Evolutionary conservation across 2,888 invertebrate species (phyloP).

Genomic region (Scrobipalpa costella): DNA sequence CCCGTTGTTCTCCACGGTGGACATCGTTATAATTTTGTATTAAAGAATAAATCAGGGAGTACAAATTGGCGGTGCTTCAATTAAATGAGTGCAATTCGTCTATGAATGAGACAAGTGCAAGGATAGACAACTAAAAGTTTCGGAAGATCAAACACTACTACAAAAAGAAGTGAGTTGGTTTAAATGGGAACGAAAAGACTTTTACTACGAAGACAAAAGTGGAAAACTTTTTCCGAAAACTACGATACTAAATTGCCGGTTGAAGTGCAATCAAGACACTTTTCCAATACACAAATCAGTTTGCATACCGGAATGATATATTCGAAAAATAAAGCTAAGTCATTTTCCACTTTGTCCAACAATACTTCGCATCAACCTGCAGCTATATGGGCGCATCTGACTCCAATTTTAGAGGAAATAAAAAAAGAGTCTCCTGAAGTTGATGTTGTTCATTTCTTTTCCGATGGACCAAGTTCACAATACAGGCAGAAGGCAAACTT

Average conservation of each 20-base stretch:
- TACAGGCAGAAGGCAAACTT: conserved; percentile 35
- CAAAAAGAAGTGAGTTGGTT: conserved; percentile 15
- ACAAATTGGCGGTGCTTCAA: no score
- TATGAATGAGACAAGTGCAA: conserved; percentile 8
- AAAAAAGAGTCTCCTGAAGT: conserved; percentile 28
- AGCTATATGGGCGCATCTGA: conserved; percentile 34
- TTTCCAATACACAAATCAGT: conserved; percentile 32
- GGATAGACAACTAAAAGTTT: conserved; percentile 3
- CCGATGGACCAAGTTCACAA: conserved; percentile 35
- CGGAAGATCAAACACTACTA: conserved; percentile 8
- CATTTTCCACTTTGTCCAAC: conserved; percentile 34
- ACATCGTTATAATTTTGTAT: no score
- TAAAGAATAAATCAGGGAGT: no score
- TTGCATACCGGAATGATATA: conserved; percentile 34
- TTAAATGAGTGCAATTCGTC: no score
- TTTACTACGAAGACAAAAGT: conserved; percentile 15
- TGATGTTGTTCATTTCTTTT: conserved; percentile 31
- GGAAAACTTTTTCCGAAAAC: conserved; percentile 34
- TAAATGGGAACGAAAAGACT: conserved; percentile 18
- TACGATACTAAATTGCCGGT: conserved; percentile 31
- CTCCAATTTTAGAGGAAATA: conserved; percentile 28
- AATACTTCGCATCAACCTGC: conserved; percentile 30
- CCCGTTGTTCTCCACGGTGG: no score
- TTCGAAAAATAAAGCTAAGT: conserved; percentile 27
- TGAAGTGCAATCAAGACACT: conserved; percentile 37